Evolutionary conservation across 2,888 invertebrate species (phyloP), one percentile per base, ranked within the genome.

Genomic region (Ferdinandea cuprea): DNA sequence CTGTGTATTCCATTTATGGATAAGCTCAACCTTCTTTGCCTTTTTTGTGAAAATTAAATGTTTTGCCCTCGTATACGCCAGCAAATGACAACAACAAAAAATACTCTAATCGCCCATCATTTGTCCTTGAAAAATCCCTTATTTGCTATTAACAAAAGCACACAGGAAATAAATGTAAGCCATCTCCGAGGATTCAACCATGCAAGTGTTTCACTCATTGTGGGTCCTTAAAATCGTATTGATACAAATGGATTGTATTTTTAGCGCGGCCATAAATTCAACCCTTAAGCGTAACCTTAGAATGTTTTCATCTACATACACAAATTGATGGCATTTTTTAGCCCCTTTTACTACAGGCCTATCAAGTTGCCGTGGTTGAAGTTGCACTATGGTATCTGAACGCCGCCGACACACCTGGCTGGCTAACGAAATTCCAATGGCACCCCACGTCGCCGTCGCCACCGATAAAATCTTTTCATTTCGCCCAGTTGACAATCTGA

Each of bases 201-300:
- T 40, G 35, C n/a, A 17, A 54, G 9, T n/a, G 21, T 56, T 61
- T 17, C 48, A 48, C 30, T 72, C 59, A 11, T 50, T 37, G 40
- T 17, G 56, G 46, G 56, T 80, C 69, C 76, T 76, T 76, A 76
- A 81, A 81, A 69, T 76, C 52, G 69, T 76, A 81, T 76, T 81
- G 76, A 76, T 76, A 76, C 65, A 76, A 81, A 81, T 81, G 80
- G 76, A 76, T 81, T 81, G 80, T 76, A 76, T 76, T 81, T 76
- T 81, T 76, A 81, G 69, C 40, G 65, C 76, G 52, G 56, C 69
- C 65, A 81, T 81, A 81, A 81, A 81, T 81, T 76, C 76, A 65
- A 65, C 65, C 80, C 76, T 40, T 59, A 81, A 65, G 50, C 63
- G 37, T 73, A 21, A 71, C 63, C 63, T 71, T 69, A 37, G 25